Evolutionary conservation across 2,797 vertebrate genomes (phyloP), one percentile per base, ranked within the genome.

Genomic region (Miichthys miiuy): DNA sequence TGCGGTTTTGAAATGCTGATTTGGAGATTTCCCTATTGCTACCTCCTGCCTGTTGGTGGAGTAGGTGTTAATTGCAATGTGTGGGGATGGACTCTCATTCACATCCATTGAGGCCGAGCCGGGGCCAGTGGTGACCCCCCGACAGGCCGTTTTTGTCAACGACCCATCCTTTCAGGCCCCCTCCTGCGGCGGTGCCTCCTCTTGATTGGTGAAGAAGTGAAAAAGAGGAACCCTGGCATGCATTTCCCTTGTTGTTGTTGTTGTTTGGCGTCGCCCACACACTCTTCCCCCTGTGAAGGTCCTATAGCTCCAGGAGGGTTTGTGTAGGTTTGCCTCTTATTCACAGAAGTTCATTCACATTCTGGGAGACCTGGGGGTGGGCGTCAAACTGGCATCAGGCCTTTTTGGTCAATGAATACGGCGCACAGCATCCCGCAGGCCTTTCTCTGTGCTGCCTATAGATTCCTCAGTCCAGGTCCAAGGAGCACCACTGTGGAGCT

Each of bases 331-430:
- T 91, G 93, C 88, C 88, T 89, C 77, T 88, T 91, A 94, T 95
- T 95, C 94, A 95, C 81, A 89, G 82, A 91, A 92, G 91, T 95
- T 93, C 93, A 95, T 95, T 94, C 92, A 92, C 89, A 81, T 92
- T 95, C 93, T 92, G 93, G 87, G 94, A 94, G 93, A 95, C 89
- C 93, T 74, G 93, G 93, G 92, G 92, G 92, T 91, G 93, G 92
- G 86, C 78, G 90, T 93, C 91, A 90, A 93, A 91, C 88, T 90
- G 91, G 93, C 94, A 93, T 90, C 84, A 71, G 89, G 72, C 83
- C 82, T 89, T 93, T 85, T 91, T 88, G 82, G 81, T 89, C 79
- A 87, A 79, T 94, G 90, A 93, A 94, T 90, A 82, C 51, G 56
- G 85, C 25, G 75, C 75, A 55, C 87, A 87, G 87, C 88, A 20